Evolutionary conservation across 2,797 vertebrate genomes (phyloP), one percentile per base, ranked within the genome.

Genomic region (Diplodus puntazzo): DNA sequence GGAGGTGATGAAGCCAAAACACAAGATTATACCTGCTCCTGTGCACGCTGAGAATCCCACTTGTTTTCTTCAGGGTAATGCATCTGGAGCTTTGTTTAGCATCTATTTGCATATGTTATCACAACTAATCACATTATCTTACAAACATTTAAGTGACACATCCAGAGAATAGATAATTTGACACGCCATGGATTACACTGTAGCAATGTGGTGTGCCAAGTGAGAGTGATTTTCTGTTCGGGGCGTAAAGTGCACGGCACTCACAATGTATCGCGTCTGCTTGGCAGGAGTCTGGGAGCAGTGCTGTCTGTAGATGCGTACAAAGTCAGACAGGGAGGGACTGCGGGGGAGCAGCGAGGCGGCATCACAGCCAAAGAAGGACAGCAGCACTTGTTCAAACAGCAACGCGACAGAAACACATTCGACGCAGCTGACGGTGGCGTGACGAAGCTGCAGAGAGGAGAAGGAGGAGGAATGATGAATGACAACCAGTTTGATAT

Each of bases 221-320:
- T 14, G 57, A 79, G 60, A 60, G 62, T n/a, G 62, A 62, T 69
- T 71, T 77, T 72, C 20, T 50, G 52, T 14, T 42, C 13, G 39
- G 46, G 46, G 59, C 11, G 11, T 80, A 67, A 89, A 73, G 58
- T 69, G 60, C 43, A 53, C 0, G 7, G 10, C 62, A 96, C 98
- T 98, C 94, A 99, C 98, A 81, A 99, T 94, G 92, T 98, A 99
- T 52, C 97, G 78, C 1, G 97, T 99, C 89, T 98, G 95, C 75
- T 94, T 84, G 90, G 94, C 87, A 85, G 95, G 88, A 69, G 87
- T 66, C 43, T 88, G 79, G 3, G 39, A 64, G 75, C 94, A 73
- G 71, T 95, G 91, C 88, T 96, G 97, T 78, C 95, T 97, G 95
- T 97, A 99, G 46, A 98, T 74, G 49, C 95, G 96, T 23, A 98